Conservation (phyloP, 2,113 vertebrate genomes). For the Sarotherodon lohbergeri region DNA sequence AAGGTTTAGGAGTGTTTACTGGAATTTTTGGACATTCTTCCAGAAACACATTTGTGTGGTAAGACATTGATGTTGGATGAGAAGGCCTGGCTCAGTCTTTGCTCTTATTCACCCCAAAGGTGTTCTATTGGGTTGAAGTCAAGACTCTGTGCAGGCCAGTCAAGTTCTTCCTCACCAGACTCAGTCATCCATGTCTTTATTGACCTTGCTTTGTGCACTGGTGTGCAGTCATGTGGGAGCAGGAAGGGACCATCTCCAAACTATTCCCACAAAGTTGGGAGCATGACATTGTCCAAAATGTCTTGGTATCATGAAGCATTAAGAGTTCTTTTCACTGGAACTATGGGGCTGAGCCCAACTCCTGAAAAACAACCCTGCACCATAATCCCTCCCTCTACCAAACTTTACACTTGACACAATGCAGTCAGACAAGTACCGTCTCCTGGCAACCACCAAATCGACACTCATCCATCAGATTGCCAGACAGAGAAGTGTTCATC, state of each 20-base stretch:
- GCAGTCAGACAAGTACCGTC: background rate
- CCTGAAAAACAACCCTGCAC: background rate
- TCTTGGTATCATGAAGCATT: background rate
- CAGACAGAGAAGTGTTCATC: background rate
- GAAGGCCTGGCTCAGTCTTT: background rate
- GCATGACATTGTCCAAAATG: background rate
- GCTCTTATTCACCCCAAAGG: background rate
- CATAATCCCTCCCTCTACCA: background rate
- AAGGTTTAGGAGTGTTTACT: background rate
- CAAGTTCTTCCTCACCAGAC: background rate
- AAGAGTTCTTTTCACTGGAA: background rate
- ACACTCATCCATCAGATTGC: background rate
- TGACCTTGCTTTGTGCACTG: background rate
- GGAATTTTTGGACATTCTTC: background rate
- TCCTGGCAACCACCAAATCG: background rate
- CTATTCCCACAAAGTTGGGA: background rate
- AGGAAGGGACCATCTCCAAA: background rate
- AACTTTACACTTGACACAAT: background rate
- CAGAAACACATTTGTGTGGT: background rate
- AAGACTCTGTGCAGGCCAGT: background rate
- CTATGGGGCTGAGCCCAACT: background rate
- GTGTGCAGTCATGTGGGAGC: background rate
- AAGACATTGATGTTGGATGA: background rate
- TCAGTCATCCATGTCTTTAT: background rate
- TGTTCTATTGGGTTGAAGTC: background rate